Conservation (phyloP, 2,797 vertebrate genomes). For the Danionella dracula region DNA sequence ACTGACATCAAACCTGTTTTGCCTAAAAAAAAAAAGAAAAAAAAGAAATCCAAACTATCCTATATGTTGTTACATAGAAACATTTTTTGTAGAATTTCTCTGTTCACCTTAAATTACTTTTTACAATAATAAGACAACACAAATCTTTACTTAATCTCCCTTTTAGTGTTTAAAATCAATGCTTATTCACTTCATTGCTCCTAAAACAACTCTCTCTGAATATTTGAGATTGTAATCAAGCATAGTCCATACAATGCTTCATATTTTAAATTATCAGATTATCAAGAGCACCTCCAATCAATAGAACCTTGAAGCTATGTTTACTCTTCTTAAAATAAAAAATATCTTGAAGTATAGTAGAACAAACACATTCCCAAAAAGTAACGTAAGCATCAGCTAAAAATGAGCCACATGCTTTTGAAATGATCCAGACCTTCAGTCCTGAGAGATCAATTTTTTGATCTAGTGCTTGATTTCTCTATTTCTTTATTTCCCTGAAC, state of each 20-base stretch:
- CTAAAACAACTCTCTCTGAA: too few species aligned
- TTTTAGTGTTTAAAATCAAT: slow-evolving; percentile 53
- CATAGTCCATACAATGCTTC: too few species aligned
- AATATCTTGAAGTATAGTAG: too few species aligned
- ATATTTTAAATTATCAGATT: too few species aligned
- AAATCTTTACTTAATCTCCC: slow-evolving; percentile 42
- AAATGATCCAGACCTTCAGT: slow-evolving; percentile 49
- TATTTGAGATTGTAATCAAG: too few species aligned
- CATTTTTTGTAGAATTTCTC: slow-evolving; percentile 51
- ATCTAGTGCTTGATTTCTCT: slow-evolving; percentile 32
- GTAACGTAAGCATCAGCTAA: slow-evolving; percentile 23
- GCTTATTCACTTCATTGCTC: too few species aligned
- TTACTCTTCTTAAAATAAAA: too few species aligned
- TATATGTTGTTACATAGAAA: slow-evolving; percentile 51
- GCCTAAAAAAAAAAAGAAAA: slow-evolving; percentile 47
- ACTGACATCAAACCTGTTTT: slow-evolving; percentile 41
- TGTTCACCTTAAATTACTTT: too few species aligned
- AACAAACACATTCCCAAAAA: slow-evolving; percentile 41
- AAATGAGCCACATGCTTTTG: slow-evolving; percentile 24
- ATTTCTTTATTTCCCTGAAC: too few species aligned
- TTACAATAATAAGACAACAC: too few species aligned
- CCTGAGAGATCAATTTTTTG: slow-evolving; percentile 34
- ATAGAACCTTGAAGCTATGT: too few species aligned
- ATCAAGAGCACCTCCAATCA: too few species aligned
- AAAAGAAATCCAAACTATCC: slow-evolving; percentile 37